Conservation (phyloP, 2,888 invertebrate genomes). For the Xylota segnis region DNA sequence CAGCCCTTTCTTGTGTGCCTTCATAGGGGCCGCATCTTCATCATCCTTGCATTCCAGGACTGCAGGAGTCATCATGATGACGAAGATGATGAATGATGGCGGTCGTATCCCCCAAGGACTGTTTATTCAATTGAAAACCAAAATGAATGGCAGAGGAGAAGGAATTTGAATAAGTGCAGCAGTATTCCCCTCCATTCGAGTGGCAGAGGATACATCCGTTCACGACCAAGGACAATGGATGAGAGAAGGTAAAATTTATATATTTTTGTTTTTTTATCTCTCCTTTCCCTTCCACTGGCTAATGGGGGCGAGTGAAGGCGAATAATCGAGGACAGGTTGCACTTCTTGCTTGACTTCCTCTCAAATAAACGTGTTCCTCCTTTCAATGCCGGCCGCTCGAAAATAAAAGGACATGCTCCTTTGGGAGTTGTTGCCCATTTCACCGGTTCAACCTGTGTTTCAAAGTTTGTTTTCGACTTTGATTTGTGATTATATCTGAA, state of each 20-base stretch:
- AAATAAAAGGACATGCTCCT: slow-evolving; percentile 50
- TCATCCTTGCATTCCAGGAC: slow-evolving; percentile 34
- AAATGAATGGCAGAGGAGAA: slow-evolving; percentile 63
- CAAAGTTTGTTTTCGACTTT: slow-evolving; percentile 68
- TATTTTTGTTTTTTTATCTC: slow-evolving; percentile 55
- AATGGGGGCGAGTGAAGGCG: not conserved
- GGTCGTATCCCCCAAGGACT: slow-evolving; percentile 53
- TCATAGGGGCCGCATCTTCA: not conserved
- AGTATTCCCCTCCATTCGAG: not conserved
- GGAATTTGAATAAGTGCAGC: slow-evolving; percentile 56
- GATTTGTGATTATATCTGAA: slow-evolving; percentile 59
- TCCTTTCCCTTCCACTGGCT: not conserved
- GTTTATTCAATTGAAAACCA: slow-evolving; percentile 72
- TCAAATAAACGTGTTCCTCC: slow-evolving; percentile 31
- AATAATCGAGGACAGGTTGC: slow-evolving; percentile 52
- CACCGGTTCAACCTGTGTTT: slow-evolving; percentile 58
- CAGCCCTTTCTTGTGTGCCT: slow-evolving; percentile 6
- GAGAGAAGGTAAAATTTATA: slow-evolving; percentile 43
- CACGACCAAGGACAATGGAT: slow-evolving; percentile 59
- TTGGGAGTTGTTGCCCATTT: slow-evolving; percentile 36
- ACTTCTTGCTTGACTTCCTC: slow-evolving; percentile 54
- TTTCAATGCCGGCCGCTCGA: slow-evolving; percentile 7
- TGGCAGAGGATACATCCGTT: slow-evolving; percentile 15
- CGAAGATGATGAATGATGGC: slow-evolving; percentile 64
- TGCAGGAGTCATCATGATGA: slow-evolving; percentile 28